Conservation (phyloP, 2,888 invertebrate genomes). For the Drosophila ustulata region DNA sequence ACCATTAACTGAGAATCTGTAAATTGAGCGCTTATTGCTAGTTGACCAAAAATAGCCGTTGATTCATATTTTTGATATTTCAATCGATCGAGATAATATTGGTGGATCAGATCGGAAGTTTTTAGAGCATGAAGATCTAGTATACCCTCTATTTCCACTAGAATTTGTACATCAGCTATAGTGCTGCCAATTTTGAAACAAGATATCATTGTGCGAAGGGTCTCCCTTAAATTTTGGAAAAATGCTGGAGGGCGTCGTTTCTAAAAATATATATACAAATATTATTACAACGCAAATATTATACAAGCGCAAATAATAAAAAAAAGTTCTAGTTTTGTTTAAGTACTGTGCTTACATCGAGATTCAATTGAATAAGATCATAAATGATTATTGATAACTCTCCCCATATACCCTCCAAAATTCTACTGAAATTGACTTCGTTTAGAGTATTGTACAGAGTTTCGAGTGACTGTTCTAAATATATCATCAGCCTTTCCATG, state of each 20-base stretch:
- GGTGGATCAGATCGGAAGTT: constrained; percentile 94
- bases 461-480: constrained; percentile 94
- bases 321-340: not conserved
- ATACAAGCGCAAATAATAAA: not conserved
- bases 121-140: constrained; percentile 94
- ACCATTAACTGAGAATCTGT: constrained; percentile 85
- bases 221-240: constrained; percentile 95
- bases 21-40: constrained; percentile 92
- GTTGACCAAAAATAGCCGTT: constrained; percentile 89
- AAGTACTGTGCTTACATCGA: constrained; percentile 86
- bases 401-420: constrained; percentile 95
- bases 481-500: constrained; percentile 95
- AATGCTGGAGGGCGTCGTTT: constrained; percentile 96
- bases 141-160: constrained; percentile 89
- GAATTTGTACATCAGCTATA: constrained; percentile 87
- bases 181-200: constrained; percentile 90
- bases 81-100: constrained; percentile 89
- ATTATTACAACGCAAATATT: too few species aligned
- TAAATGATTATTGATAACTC: constrained; percentile 92
- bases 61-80: constrained; percentile 88
- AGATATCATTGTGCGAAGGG: constrained; percentile 93
- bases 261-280: too few species aligned
- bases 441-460: constrained; percentile 94
- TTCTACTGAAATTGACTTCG: constrained; percentile 95
- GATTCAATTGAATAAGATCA: constrained; percentile 91